These are phyloP conservation scores for Coccyzus lansbergi DNA, from an alignment of 2,797 vertebrate genomes.

Conservation along the genomic window DNA sequence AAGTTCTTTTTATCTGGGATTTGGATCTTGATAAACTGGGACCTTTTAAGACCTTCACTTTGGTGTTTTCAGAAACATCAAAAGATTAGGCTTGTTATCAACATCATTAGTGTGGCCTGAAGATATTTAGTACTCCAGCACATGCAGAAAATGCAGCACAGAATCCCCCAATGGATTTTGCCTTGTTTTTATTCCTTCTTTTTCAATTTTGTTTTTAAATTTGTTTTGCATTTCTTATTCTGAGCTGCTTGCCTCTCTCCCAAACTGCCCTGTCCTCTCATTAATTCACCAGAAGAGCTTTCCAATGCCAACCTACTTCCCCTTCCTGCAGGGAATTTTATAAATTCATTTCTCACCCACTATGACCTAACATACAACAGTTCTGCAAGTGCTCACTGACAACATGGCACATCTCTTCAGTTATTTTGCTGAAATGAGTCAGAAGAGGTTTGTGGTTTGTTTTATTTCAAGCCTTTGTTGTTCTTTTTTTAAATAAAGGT, in stretches of 20 bases:
- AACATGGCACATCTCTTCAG: neutral
- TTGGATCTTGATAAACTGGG: slow-evolving; percentile 42
- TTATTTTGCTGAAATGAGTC: neutral
- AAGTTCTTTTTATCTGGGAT: slow-evolving; percentile 38
- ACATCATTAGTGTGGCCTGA: slow-evolving; percentile 49
- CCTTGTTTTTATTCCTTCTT: slow-evolving; percentile 47
- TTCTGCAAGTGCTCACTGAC: neutral
- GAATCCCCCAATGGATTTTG: slow-evolving; percentile 33
- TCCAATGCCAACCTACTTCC: neutral
- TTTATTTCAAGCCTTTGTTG: neutral
- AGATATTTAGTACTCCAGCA: slow-evolving; percentile 49
- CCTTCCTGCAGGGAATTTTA: neutral
- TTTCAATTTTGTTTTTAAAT: slow-evolving; percentile 30
- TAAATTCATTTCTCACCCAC: neutral
- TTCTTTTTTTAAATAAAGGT: neutral
- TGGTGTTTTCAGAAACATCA: slow-evolving; percentile 70
- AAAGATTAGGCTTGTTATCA: slow-evolving; percentile 64
- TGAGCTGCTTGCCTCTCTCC: neutral
- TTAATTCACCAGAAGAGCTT: neutral
- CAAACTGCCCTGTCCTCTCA: neutral
- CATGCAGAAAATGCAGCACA: slow-evolving; percentile 23
- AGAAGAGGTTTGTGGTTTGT: neutral
- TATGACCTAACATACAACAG: neutral
- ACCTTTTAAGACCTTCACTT: slow-evolving; percentile 53
- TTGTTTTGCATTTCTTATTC: slow-evolving; percentile 41